These are phyloP conservation scores for Chaetops frenatus DNA, from an alignment of 2,113 vertebrate species.

Conservation along the genomic window DNA sequence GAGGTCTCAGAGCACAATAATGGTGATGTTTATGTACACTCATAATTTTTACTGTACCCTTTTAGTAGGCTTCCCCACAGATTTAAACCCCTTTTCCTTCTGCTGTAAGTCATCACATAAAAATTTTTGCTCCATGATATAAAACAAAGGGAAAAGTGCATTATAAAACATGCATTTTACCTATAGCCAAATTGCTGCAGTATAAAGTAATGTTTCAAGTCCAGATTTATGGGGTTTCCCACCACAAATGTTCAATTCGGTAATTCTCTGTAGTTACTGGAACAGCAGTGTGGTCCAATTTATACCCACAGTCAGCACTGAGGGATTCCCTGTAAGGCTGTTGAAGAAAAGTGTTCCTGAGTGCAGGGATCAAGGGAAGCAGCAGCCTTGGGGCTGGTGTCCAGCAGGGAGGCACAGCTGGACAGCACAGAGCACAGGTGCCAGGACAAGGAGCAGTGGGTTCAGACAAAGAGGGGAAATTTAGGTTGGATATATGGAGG, in stretches of 20 bases:
- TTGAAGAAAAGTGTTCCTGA: not conserved
- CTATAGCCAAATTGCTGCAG: not conserved
- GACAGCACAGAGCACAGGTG: rapidly evolving
- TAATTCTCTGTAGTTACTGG: not conserved
- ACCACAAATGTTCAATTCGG: not conserved
- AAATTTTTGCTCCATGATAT: not conserved
- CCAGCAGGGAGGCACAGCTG: not conserved
- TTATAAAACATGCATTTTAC: not conserved
- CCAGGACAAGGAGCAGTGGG: not conserved
- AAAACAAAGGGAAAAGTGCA: not conserved
- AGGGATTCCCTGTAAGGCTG: not conserved
- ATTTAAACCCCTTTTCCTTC: not conserved
- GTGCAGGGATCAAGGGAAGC: not conserved
- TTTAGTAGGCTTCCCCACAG: not conserved
- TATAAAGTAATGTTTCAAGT: not conserved
- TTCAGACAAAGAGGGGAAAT: too few relatives aligned
- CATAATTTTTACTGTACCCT: not conserved
- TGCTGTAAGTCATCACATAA: not conserved
- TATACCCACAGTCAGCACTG: not conserved
- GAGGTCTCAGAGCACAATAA: not conserved
- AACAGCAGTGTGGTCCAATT: not conserved
- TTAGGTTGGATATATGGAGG: not conserved
- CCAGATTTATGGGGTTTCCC: not conserved
- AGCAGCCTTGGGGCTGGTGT: not conserved
- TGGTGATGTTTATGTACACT: not conserved